A percentile compares a stretch with the other conserved stretches of the same genome.
These are phyloP conservation scores for Eulemur coronatus DNA, from an alignment of 2,797 vertebrate genomes.

Conservation along the genomic window DNA sequence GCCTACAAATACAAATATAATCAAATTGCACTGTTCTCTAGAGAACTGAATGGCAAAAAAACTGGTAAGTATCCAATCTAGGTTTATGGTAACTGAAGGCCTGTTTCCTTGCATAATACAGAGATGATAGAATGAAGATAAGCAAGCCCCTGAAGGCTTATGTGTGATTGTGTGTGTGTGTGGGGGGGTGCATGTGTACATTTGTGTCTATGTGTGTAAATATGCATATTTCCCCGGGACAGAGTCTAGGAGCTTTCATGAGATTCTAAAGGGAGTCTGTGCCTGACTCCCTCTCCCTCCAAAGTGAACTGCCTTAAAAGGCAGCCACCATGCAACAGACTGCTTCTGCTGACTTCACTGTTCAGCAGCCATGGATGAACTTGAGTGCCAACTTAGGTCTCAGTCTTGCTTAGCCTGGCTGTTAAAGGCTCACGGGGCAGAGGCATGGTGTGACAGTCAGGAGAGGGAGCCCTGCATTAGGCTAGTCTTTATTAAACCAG, in stretches of 20 bases:
- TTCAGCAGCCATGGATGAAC: not conserved
- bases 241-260: not conserved
- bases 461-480: not conserved
- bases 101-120: not conserved
- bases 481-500: not conserved
- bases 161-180: not conserved
- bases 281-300: not conserved
- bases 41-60: constrained; percentile 1
- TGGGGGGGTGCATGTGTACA: not conserved
- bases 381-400: not conserved
- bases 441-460: not conserved
- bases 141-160: not conserved
- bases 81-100: constrained; percentile 27
- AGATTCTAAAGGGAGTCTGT: not conserved
- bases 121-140: constrained; percentile 25
- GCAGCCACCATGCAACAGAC: not conserved
- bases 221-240: not conserved
- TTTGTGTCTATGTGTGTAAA: not conserved
- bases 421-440: not conserved
- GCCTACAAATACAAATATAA: constrained; percentile 72
- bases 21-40: constrained; percentile 68
- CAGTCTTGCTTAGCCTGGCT: not conserved
- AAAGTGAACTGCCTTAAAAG: not conserved
- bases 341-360: not conserved
- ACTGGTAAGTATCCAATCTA: not conserved